Evolutionary conservation across 2,797 vertebrate genomes (phyloP), one percentile per base, ranked within the genome.

Genomic region (Labroides dimidiatus): DNA sequence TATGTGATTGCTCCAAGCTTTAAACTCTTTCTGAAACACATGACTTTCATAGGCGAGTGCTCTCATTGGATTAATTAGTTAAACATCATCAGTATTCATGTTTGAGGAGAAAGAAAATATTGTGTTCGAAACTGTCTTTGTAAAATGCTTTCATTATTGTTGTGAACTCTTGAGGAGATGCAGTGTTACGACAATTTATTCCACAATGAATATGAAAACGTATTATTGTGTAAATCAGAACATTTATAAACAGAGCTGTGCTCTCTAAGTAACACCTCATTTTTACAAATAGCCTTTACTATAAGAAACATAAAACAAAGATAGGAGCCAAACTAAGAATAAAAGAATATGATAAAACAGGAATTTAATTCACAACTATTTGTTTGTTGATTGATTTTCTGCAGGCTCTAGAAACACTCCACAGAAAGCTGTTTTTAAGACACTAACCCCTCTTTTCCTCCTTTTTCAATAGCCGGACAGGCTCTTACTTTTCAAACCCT

Each of bases 401-500:
- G 6, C 13, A 12, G 9, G 10, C 15, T 13, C 16, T 10, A 17
- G 42, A 30, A 64, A 62, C 10, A 51, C 6, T 4, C 12, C 17
- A 9, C 30, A 9, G 10, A 50, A 21, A 19, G 67, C 23, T 43
- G 21, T 33, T 33, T 21, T 58, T 19, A 17, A 3, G 17, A 24
- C 43, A 21, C 52, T 44, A 64, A 60, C 37, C 19, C 45, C 45
- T 30, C 59, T 51, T 65, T n/a, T 10, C n/a, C 37, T 57, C 1
- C 24, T 10, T 54, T 63, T 45, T 51, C 54, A 55, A 30, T 33
- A 5, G 1, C 0, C 19, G 41, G 57, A 54, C 47, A 57, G 43
- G 20, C 47, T 53, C 1, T 52, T 44, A 7, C 43, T 33, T 50
- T 74, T 39, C 13, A 53, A 75, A 67, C 9, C 43, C 72, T 62